These are phyloP conservation scores for Argyrosomus japonicus DNA, from an alignment of 2,113 vertebrate genomes.

Conservation along the genomic window DNA sequence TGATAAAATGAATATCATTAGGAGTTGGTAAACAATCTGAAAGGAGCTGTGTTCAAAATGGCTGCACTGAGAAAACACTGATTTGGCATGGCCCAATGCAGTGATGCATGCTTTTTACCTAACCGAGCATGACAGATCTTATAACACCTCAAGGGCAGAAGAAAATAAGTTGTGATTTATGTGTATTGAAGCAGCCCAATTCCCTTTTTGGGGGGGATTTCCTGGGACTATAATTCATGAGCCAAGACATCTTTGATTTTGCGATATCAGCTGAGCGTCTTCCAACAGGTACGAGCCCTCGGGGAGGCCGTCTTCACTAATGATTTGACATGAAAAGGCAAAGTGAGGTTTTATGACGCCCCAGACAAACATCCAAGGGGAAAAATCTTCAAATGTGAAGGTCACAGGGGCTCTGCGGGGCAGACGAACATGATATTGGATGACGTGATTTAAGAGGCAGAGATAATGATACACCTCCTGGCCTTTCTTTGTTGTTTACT, in stretches of 20 bases:
- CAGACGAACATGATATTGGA: background rate
- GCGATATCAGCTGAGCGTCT: constrained; percentile 44
- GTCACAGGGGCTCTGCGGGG: constrained; percentile 11
- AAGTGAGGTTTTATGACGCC: constrained; percentile 34
- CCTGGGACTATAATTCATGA: constrained; percentile 48
- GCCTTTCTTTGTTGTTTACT: constrained; percentile 10
- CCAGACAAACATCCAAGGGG: constrained; percentile 38
- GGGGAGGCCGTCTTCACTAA: constrained; percentile 45
- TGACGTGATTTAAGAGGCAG: constrained; percentile 44
- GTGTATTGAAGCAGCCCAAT: constrained; percentile 6
- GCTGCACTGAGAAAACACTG: constrained; percentile 3
- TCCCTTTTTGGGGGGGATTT: constrained; percentile 46
- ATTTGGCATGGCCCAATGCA: background rate
- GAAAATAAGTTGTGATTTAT: constrained; percentile 38
- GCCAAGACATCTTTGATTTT: constrained; percentile 50
- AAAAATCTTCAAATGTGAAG: constrained; percentile 38
- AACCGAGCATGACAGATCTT: constrained; percentile 5
- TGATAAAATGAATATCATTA: constrained; percentile 49
- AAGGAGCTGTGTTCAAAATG: constrained; percentile 16
- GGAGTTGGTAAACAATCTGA: constrained; percentile 55
- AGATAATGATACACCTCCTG: constrained; percentile 21
- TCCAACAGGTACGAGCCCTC: constrained; percentile 51
- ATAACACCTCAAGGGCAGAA: constrained; percentile 23
- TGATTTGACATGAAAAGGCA: constrained; percentile 62
- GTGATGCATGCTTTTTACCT: background rate